A percentile compares a stretch with the other conserved stretches of the same genome.
Evolutionary conservation across 2,888 invertebrate genomes (phyloP).

Genomic region (Syrista parreyssii): DNA sequence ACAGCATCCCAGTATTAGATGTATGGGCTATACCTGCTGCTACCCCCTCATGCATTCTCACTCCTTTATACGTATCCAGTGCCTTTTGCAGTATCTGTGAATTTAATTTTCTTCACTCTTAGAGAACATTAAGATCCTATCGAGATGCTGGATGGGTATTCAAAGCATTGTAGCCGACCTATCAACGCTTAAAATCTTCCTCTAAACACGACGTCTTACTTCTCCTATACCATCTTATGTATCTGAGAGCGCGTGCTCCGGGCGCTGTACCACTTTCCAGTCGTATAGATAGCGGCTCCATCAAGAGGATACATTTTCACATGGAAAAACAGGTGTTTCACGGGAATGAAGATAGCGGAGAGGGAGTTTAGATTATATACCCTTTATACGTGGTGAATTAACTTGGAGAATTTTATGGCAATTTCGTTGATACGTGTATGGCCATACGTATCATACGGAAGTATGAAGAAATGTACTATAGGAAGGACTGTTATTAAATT

Average conservation of each 20-base stretch:
- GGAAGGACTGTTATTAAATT: too few species aligned
- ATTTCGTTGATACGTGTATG: too few species aligned
- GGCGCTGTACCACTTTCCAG: constrained; percentile 6
- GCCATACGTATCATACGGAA: too few species aligned
- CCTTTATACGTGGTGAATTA: too few species aligned
- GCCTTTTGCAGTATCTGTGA: constrained; percentile 21
- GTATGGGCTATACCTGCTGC: too few species aligned
- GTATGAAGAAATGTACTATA: too few species aligned
- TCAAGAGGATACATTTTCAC: constrained; percentile 13
- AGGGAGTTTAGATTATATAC: too few species aligned
- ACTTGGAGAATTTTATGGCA: too few species aligned
- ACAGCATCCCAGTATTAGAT: too few species aligned
- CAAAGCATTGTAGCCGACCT: constrained; percentile 58
- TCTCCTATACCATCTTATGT: too few species aligned
- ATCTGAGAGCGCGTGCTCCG: not conserved
- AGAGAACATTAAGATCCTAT: constrained; percentile 60
- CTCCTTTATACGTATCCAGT: too few species aligned
- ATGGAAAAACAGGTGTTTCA: constrained; percentile 18
- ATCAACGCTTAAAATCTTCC: constrained; percentile 57
- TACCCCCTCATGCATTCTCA: too few species aligned
- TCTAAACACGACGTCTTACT: constrained; percentile 48
- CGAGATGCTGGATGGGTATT: constrained; percentile 57
- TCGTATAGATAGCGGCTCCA: constrained; percentile 23
- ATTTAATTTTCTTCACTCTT: constrained; percentile 61
- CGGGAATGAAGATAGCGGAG: constrained; percentile 4